Evolutionary conservation across 2,888 invertebrate species (phyloP).

Genomic region (Orgyia antiqua): DNA sequence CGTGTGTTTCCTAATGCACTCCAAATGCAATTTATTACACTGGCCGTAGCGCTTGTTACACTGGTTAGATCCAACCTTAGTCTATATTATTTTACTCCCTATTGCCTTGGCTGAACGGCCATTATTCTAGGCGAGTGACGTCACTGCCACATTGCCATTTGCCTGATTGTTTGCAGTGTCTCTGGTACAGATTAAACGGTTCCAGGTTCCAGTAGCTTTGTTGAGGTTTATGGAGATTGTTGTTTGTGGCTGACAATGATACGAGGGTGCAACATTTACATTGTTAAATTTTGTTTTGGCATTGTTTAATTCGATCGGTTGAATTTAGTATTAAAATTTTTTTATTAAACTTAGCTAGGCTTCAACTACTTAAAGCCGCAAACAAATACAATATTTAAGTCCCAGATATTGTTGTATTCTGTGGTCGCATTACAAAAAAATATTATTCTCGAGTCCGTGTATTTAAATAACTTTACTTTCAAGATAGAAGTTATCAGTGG

Average conservation of each 20-base stretch:
- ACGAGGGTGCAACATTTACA: too few relatives aligned
- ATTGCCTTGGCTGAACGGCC: conserved; percentile 1
- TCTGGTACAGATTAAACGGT: conserved; percentile 10
- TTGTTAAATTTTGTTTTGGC: too few relatives aligned
- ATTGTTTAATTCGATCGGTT: too few relatives aligned
- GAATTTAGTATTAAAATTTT: too few relatives aligned
- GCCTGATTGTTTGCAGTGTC: conserved; percentile 12
- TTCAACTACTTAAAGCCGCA: too few relatives aligned
- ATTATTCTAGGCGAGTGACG: conserved; percentile 8
- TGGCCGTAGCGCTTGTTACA: conserved; percentile 15
- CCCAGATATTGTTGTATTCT: too few relatives aligned
- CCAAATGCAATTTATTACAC: conserved; percentile 24
- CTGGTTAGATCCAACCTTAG: conserved; percentile 8
- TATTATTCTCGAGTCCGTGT: too few relatives aligned
- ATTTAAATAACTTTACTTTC: too few relatives aligned
- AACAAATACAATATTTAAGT: too few relatives aligned
- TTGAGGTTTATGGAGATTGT: conserved; percentile 1
- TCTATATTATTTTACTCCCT: conserved; percentile 10
- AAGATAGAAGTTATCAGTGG: too few relatives aligned
- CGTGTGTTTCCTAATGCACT: conserved; percentile 17
- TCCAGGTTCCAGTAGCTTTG: conserved; percentile 4
- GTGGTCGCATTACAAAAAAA: too few relatives aligned
- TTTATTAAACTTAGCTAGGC: too few relatives aligned
- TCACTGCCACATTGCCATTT: conserved; percentile 8
- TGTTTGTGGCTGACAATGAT: neutral